Conservation (phyloP, 2,797 vertebrate genomes). For the Pseudopleuronectes americanus region DNA sequence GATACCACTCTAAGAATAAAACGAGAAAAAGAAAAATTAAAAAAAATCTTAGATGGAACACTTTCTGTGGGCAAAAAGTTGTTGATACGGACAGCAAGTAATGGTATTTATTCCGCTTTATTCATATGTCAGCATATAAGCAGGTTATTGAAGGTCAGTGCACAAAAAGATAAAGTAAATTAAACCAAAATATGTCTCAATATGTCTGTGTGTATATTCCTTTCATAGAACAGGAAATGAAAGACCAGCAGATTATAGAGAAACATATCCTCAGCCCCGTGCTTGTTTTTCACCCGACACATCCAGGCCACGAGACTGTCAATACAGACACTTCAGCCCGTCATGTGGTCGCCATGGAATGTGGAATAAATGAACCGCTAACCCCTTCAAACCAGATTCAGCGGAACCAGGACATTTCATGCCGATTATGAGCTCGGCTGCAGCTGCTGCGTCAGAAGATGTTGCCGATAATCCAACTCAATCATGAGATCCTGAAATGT, state of each 20-base stretch:
- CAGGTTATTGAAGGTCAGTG: neutral
- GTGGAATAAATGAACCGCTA: constrained; percentile 40
- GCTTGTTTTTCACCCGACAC: constrained; percentile 35
- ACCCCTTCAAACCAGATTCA: constrained; percentile 58
- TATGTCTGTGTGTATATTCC: neutral
- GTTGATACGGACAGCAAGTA: too few relatives aligned
- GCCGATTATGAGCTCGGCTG: constrained; percentile 42
- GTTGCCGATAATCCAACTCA: constrained; percentile 57
- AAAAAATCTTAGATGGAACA: neutral
- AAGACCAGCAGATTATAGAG: neutral
- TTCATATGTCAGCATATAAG: neutral
- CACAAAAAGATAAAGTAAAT: too few relatives aligned
- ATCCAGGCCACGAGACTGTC: constrained; percentile 54
- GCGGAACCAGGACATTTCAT: constrained; percentile 49
- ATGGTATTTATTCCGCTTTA: too few relatives aligned
- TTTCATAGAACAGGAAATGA: neutral
- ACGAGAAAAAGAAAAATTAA: neutral
- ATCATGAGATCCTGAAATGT: constrained; percentile 64
- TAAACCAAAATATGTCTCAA: too few relatives aligned
- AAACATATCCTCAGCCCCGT: neutral
- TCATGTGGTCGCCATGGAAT: constrained; percentile 59
- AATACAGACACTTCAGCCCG: constrained; percentile 60
- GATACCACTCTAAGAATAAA: neutral
- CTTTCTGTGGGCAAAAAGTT: too few relatives aligned
- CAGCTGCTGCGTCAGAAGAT: constrained; percentile 20